phyloP scores from a whole-genome alignment of 2,888 invertebrate genomes.

The Acleris emargana region DNA sequence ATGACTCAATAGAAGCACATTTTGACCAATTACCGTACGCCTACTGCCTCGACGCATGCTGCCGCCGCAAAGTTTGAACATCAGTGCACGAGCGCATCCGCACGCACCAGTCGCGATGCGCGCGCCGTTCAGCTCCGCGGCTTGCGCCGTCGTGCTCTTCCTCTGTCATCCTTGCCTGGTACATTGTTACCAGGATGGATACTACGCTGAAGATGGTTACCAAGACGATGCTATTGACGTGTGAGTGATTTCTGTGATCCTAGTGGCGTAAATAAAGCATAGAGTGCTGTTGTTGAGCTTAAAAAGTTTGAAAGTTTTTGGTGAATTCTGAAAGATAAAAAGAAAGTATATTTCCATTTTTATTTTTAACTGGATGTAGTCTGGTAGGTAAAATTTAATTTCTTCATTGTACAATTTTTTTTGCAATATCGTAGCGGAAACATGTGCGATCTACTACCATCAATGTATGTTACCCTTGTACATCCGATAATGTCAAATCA shows the following conservation, averaged over 20 bases:
- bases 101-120: conserved; percentile 75
- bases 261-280: conserved; percentile 27
- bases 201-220: conserved; percentile 69
- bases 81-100: conserved; percentile 68
- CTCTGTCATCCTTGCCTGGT: conserved; percentile 64
- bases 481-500: too few species aligned
- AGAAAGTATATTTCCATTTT: too few species aligned
- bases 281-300: not conserved
- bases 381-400: too few species aligned
- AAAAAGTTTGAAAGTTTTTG: too few species aligned
- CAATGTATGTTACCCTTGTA: too few species aligned
- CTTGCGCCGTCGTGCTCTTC: conserved; percentile 58
- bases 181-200: conserved; percentile 64
- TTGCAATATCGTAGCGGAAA: too few species aligned
- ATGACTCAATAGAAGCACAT: conserved; percentile 8
- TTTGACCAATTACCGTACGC: conserved; percentile 5
- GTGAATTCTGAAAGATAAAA: too few species aligned
- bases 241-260: conserved; percentile 62
- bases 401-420: too few species aligned
- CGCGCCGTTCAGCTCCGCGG: conserved; percentile 68
- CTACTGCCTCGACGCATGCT: conserved; percentile 1
- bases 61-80: conserved; percentile 59
- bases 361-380: too few species aligned
- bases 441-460: too few species aligned
- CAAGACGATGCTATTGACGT: conserved; percentile 72